These are phyloP conservation scores for Drosophila eohydei DNA, from an alignment of 2,888 invertebrate species.

Conservation along the genomic window DNA sequence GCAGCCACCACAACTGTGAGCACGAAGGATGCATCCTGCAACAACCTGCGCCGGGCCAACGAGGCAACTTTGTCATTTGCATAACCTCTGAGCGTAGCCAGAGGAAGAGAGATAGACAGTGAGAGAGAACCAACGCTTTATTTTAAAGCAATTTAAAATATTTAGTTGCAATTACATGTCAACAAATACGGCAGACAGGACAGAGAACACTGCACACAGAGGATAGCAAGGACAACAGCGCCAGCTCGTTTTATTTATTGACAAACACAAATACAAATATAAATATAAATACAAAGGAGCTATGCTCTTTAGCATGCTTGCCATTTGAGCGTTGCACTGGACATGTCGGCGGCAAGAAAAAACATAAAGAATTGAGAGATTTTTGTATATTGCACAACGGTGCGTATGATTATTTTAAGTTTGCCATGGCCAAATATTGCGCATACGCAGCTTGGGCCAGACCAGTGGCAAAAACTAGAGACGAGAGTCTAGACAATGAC, in stretches of 20 bases:
- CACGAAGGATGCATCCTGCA: slow-evolving; percentile 17
- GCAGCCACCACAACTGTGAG: slow-evolving; percentile 31
- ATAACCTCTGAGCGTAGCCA: slow-evolving; percentile 65
- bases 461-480: slow-evolving; percentile 34
- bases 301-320: slow-evolving; percentile 24
- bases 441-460: slow-evolving; percentile 52
- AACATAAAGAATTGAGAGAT: slow-evolving; percentile 19
- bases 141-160: slow-evolving; percentile 82
- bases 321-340: slow-evolving; percentile 31
- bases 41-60: slow-evolving; percentile 35
- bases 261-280: slow-evolving; percentile 49
- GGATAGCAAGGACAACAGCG: slow-evolving; percentile 31
- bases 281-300: slow-evolving; percentile 45
- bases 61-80: slow-evolving; percentile 76
- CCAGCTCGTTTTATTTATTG: slow-evolving; percentile 69
- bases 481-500: slow-evolving; percentile 75
- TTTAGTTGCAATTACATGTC: slow-evolving; percentile 82
- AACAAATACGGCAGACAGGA: slow-evolving; percentile 63
- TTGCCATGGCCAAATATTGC: slow-evolving; percentile 64
- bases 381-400: slow-evolving; percentile 60
- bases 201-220: slow-evolving; percentile 17
- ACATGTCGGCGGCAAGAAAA: slow-evolving; percentile 3
- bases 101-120: neutral
- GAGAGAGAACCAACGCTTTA: slow-evolving; percentile 55
- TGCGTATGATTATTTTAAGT: slow-evolving; percentile 78